Conservation (phyloP, 2,888 invertebrate genomes). For the Lepidochitona cinerea region DNA sequence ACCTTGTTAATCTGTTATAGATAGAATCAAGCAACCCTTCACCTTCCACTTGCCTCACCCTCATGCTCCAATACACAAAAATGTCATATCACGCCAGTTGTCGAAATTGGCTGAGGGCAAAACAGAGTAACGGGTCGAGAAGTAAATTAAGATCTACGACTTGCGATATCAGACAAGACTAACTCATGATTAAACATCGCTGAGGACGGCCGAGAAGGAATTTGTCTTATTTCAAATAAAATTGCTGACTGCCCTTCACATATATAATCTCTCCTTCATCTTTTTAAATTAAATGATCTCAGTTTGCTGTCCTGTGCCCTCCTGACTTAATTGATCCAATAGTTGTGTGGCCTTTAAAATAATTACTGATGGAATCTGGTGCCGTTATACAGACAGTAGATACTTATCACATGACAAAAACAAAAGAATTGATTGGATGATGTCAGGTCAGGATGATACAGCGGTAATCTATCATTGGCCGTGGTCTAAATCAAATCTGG, state of each 20-base stretch:
- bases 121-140: background rate
- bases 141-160: conserved; percentile 1
- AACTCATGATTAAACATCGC: too few relatives aligned
- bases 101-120: background rate
- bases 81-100: background rate
- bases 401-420: conserved; percentile 2
- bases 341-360: background rate
- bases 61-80: background rate
- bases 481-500: too few relatives aligned
- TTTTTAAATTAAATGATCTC: too few relatives aligned
- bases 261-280: too few relatives aligned
- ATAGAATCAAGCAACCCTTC: background rate
- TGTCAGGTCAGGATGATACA: background rate
- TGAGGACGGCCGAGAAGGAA: too few relatives aligned
- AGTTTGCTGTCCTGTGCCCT: background rate
- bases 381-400: background rate
- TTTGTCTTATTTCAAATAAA: too few relatives aligned
- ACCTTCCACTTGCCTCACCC: background rate
- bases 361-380: background rate
- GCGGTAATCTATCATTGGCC: background rate
- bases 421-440: background rate
- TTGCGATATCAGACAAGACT: background rate
- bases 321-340: background rate
- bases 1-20: background rate
- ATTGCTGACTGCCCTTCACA: too few relatives aligned